Conservation (phyloP, 1,140 invertebrate genomes). For the Ceratina japonica region DNA sequence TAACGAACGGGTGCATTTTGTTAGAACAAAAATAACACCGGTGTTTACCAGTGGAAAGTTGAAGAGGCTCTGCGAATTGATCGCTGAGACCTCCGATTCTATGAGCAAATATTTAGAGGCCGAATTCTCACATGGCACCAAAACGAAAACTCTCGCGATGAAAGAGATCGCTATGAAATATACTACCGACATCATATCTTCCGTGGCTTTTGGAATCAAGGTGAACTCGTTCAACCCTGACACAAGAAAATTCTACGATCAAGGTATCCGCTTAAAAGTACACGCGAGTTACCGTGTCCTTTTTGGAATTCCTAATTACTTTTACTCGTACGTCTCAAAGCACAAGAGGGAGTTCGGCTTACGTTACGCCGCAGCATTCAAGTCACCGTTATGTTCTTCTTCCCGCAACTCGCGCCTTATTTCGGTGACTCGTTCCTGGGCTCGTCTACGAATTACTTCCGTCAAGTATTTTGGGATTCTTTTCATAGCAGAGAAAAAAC, state of each 20-base stretch:
- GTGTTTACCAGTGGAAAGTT: slow-evolving; percentile 79
- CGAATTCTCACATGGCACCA: slow-evolving; percentile 19
- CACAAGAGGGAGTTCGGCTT: not conserved
- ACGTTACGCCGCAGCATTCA: not conserved
- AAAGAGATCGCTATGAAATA: slow-evolving; percentile 74
- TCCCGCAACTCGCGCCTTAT: slow-evolving; percentile 1
- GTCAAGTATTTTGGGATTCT: slow-evolving; percentile 72
- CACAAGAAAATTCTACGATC: slow-evolving; percentile 68
- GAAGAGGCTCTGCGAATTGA: slow-evolving; percentile 77
- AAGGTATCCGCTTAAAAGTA: slow-evolving; percentile 48
- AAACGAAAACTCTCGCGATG: slow-evolving; percentile 30
- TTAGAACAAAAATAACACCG: slow-evolving; percentile 74
- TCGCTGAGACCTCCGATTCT: slow-evolving; percentile 67
- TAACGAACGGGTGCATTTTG: not conserved
- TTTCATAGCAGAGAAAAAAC: slow-evolving; percentile 68
- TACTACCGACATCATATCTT: slow-evolving; percentile 80
- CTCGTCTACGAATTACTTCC: slow-evolving; percentile 43
- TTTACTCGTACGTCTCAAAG: slow-evolving; percentile 12
- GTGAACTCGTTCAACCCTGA: slow-evolving; percentile 75
- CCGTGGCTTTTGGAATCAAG: slow-evolving; percentile 78
- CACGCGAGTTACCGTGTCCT: not conserved
- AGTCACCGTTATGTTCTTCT: slow-evolving; percentile 32
- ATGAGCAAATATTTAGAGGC: slow-evolving; percentile 58
- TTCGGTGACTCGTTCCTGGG: not conserved
- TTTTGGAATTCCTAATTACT: not conserved